Evolutionary conservation across 2,113 vertebrate genomes (phyloP), one percentile per base, ranked within the genome.

Genomic region (Toxostoma redivivum): DNA sequence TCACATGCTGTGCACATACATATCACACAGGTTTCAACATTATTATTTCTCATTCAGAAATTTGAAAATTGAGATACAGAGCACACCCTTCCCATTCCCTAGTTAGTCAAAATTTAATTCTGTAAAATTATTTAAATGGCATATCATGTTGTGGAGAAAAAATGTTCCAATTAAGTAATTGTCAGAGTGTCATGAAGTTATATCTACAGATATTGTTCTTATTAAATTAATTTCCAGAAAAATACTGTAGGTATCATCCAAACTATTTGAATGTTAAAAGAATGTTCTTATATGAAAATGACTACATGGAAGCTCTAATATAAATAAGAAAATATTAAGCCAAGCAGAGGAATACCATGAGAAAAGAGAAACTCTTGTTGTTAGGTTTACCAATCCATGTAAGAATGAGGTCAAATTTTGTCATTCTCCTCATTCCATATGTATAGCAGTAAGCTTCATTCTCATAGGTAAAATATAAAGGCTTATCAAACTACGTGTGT

Each of bases 11-110:
- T 65, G 42, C 28, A 88, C 25, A 50, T 73, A 69, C 5, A 40
- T 86, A 89, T 92, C 76, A 76, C 70, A 65, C 53, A 53, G 57
- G 15, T 66, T 81, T 80, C 40, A 85, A 82, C 10, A 38, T 64
- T 92, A 90, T 70, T 93, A 61, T 60, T 89, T 82, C 53, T 95
- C 62, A 73, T 93, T 91, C 70, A 64, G 45, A 89, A 96, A 87
- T 84, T 20, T 71, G 19, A 81, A 92, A 86, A 85, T 56, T 1
- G 3, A 71, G 19, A 25, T 60, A 79, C 38, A 56, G 24, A 81
- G 19, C 9, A 24, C 33, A 74, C 22, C 11, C 7, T 84, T 85
- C 50, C 31, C 22, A 77, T 50, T 92, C 13, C 22, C 9, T 40
- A 61, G 42, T 69, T 82, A 86, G n/a, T 88, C 21, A 82, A n/a